Evolutionary conservation across 2,888 invertebrate genomes (phyloP), one percentile per base, ranked within the genome.

Genomic region (Hirtodrosophila alboralis): DNA sequence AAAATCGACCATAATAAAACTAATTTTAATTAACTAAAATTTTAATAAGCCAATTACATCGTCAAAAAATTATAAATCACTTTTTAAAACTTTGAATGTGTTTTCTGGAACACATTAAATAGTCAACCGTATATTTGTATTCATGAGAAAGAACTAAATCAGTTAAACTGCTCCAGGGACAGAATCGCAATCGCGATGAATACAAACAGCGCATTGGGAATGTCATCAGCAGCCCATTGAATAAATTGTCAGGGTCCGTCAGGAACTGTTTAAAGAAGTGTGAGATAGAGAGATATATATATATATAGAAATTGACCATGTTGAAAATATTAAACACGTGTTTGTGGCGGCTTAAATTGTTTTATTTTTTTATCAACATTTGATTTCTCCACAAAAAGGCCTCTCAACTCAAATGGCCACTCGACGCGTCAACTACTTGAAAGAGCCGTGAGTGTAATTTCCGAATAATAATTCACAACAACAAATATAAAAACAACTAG

Each of bases 371-470:
- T 54, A 58, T 14, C 43, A 57, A 62, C 52, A 66, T 52, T 58
- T 27, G 53, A 75, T 72, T 54, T 36, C 52, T 36, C 58, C 62
- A 36, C 62, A 60, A 72, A 75, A 76, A 54, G 62, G 41, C 44
- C 52, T 52, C 40, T 43, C 43, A 60, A 83, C 70, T 59, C 30
- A 59, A 47, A 62, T 38, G 51, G 56, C 51, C 60, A 62, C 84
- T 80, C 49, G 44, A 68, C 21, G 9, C 43, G 44, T 48, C 48
- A 76, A 69, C 63, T 62, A 69, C 77, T 84, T 69, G 43, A 66
- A 75, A 60, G 47, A 61, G 30, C 38, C 53, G 40, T 36, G 56
- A 64, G 72, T 66, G 72, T 53, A 60, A 63, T 72, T 71, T 71
- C 36, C 44, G 58, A 45, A 62, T 61, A 75, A 67, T 67, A 71